A percentile compares a stretch with the other conserved stretches of the same genome.
phyloP scores from a whole-genome alignment of 2,113 vertebrate species.

The Gila orcuttii region DNA sequence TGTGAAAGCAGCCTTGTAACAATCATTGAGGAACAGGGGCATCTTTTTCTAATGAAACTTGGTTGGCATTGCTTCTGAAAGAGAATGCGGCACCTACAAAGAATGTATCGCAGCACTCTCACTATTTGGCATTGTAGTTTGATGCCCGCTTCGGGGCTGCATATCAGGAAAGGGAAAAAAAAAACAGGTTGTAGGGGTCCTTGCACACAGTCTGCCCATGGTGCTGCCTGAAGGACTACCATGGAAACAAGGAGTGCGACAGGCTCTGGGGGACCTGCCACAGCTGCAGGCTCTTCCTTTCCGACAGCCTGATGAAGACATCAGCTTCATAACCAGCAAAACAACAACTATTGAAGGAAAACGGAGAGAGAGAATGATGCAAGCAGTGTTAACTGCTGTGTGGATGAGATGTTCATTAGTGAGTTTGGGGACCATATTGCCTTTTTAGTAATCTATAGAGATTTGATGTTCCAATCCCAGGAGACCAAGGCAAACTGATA shows the following conservation, averaged over 20 bases:
- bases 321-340: constrained; percentile 75
- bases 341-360: constrained; percentile 48
- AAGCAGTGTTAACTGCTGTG: constrained; percentile 78
- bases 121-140: constrained; percentile 66
- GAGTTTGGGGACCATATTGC: constrained; percentile 73
- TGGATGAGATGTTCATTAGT: constrained; percentile 78
- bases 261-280: constrained; percentile 78
- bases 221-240: constrained; percentile 85
- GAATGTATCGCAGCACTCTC: constrained; percentile 57
- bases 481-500: constrained; percentile 64
- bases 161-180: constrained; percentile 70
- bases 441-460: constrained; percentile 67
- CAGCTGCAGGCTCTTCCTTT: constrained; percentile 81
- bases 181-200: constrained; percentile 83
- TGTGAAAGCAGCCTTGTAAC: constrained; percentile 63
- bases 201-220: constrained; percentile 80
- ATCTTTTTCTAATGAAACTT: constrained; percentile 71
- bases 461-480: constrained; percentile 58
- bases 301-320: constrained; percentile 85
- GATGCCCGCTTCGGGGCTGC: constrained; percentile 77
- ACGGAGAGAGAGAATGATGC: constrained; percentile 64
- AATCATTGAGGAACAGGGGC: constrained; percentile 62
- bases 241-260: constrained; percentile 85
- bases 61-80: constrained; percentile 64
- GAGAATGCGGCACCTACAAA: constrained; percentile 59